Conservation (phyloP, 1,140 invertebrate species). For the Araneus ventricosus region DNA sequence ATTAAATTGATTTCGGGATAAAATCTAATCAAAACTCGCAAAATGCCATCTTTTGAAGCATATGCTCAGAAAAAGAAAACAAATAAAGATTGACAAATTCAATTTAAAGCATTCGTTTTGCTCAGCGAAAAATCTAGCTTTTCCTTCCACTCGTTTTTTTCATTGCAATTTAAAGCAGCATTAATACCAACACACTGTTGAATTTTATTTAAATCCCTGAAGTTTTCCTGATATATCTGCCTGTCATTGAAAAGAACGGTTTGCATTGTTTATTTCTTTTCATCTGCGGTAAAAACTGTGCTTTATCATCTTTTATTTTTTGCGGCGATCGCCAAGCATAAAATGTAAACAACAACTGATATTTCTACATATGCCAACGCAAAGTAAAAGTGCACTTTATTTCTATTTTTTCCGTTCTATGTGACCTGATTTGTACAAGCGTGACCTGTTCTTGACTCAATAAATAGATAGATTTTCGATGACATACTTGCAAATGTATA, state of each 20-base stretch:
- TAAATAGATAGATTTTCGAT: slow-evolving; percentile 70
- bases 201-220: slow-evolving; percentile 39
- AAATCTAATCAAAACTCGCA: slow-evolving; percentile 57
- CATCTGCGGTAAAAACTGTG: slow-evolving; percentile 20
- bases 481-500: slow-evolving; percentile 56
- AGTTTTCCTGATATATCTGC: slow-evolving; percentile 51
- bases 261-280: slow-evolving; percentile 3
- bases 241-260: slow-evolving; percentile 47
- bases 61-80: slow-evolving; percentile 32
- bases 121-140: not conserved
- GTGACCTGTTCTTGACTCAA: slow-evolving; percentile 66
- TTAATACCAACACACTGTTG: slow-evolving; percentile 39
- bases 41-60: slow-evolving; percentile 52
- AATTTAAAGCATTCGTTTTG: slow-evolving; percentile 67
- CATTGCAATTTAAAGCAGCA: slow-evolving; percentile 16
- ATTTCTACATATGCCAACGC: slow-evolving; percentile 38
- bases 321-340: not conserved
- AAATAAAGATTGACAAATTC: slow-evolving; percentile 74
- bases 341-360: slow-evolving; percentile 53
- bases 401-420: not conserved
- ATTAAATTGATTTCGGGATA: slow-evolving; percentile 53
- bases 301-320: slow-evolving; percentile 33
- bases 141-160: not conserved
- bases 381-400: not conserved
- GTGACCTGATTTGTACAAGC: slow-evolving; percentile 46